phyloP scores from a whole-genome alignment of 2,797 vertebrate genomes.

The Gastrophryne carolinensis region DNA sequence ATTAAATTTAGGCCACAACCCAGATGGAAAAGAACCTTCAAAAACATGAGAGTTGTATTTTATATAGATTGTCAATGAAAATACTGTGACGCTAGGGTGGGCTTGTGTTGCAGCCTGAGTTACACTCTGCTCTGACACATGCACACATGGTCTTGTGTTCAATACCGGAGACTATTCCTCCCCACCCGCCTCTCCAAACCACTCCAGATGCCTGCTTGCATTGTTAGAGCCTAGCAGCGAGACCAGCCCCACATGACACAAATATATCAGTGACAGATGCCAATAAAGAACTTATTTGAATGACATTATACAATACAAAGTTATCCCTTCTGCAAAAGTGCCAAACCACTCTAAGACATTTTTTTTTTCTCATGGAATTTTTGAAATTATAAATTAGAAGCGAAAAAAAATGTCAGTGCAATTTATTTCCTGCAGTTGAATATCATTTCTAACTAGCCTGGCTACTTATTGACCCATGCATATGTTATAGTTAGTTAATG shows the following conservation, averaged over 20 bases:
- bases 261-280: conserved; percentile 58
- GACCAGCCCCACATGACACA: conserved; percentile 59
- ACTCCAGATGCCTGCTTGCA: neutral
- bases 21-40: no score
- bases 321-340: neutral
- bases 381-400: neutral
- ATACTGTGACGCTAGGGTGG: neutral
- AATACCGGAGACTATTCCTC: conserved; percentile 35
- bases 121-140: conserved; percentile 57
- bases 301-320: neutral
- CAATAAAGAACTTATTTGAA: neutral
- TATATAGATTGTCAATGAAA: neutral
- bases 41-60: neutral
- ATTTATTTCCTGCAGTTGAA: neutral
- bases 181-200: no score
- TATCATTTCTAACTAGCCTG: neutral
- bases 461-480: conserved; percentile 40
- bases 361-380: no score
- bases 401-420: neutral
- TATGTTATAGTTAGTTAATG: conserved; percentile 34
- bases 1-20: no score
- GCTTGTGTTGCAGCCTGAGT: conserved; percentile 43
- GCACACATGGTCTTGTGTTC: conserved; percentile 52
- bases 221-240: conserved; percentile 43
- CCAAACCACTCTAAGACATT: neutral